Evolutionary conservation across 2,113 vertebrate genomes (phyloP), one percentile per base, ranked within the genome.

Genomic region (Pseudorasbora parva): DNA sequence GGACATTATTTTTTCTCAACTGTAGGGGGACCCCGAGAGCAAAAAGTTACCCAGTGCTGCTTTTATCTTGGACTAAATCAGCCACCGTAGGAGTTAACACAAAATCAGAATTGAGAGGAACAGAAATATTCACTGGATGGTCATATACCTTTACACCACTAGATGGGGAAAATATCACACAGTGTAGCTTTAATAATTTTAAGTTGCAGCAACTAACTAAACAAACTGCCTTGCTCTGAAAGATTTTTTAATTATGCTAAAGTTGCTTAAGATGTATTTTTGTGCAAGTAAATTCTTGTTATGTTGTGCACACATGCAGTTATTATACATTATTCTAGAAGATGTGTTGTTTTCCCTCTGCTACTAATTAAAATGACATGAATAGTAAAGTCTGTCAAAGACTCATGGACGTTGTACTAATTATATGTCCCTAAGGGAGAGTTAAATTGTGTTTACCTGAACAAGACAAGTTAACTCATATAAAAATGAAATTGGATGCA

Each of bases 301-400:
- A 5, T 60, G 37, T 59, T 59, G 30, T 21, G 1, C 8, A 10
- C 51, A 25, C 8, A 12, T 12, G 37, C 37, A 37, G 5, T 37
- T 37, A 37, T 66, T 15, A 66, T 27, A n/a, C 10, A n/a, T 60
- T 2, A 43, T 74, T 78, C 56, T 51, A 56, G 57, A 49, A 72
- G 79, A 17, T 51, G 17, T 33, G 62, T 43, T 62, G 27, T 25
- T 54, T 57, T 77, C 88, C 91, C 90, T 74, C 2, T 86, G 88
- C 91, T 91, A 91, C 87, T 89, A 91, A 93, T 92, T 91, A 92
- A 64, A 12, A 21, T 1, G 3, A 74, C 14, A 14, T 81, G 81
- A 87, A 82, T 89, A 56, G 87, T 86, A 81, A 47, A 19, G 49
- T 64, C 62, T 80, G 60, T 85, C 82, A 83, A 37, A 73, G 49